Evolutionary conservation across 2,888 invertebrate genomes (phyloP).

Genomic region (Euplexia lucipara): DNA sequence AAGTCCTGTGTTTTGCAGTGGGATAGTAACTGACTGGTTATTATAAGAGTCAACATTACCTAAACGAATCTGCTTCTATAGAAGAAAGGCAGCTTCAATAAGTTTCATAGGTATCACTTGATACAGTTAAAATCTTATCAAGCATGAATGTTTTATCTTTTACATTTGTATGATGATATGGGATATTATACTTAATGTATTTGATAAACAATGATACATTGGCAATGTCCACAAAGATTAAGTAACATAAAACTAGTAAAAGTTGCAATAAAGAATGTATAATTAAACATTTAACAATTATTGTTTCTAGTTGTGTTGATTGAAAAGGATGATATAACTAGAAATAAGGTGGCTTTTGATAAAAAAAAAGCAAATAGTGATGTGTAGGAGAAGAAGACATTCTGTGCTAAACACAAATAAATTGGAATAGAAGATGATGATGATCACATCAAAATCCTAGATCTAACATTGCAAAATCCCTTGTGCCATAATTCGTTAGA

Average conservation of each 20-base stretch:
- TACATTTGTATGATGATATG: not conserved
- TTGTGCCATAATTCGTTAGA: too few relatives aligned
- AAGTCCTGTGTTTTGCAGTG: too few relatives aligned
- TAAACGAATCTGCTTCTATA: too few relatives aligned
- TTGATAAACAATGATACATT: slow-evolving; percentile 1
- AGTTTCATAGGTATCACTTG: not conserved
- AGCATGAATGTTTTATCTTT: slow-evolving; percentile 1
- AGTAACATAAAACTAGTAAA: not conserved
- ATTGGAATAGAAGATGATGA: too few relatives aligned
- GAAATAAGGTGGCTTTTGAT: too few relatives aligned
- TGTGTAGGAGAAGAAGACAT: too few relatives aligned
- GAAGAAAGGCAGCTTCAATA: not conserved
- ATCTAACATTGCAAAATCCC: too few relatives aligned
- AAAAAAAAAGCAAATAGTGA: not conserved
- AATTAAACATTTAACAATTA: not conserved
- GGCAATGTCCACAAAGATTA: not conserved
- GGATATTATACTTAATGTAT: slow-evolving; percentile 6
- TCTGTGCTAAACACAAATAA: too few relatives aligned
- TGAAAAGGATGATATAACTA: too few relatives aligned
- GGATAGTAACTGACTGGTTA: too few relatives aligned
- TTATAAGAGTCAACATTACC: not conserved
- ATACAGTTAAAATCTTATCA: slow-evolving; percentile 1
- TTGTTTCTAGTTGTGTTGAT: too few relatives aligned
- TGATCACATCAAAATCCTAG: too few relatives aligned
- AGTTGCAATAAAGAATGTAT: not conserved